Evolutionary conservation across 1,140 invertebrate species (phyloP).

Genomic region (Heterodera schachtii): DNA sequence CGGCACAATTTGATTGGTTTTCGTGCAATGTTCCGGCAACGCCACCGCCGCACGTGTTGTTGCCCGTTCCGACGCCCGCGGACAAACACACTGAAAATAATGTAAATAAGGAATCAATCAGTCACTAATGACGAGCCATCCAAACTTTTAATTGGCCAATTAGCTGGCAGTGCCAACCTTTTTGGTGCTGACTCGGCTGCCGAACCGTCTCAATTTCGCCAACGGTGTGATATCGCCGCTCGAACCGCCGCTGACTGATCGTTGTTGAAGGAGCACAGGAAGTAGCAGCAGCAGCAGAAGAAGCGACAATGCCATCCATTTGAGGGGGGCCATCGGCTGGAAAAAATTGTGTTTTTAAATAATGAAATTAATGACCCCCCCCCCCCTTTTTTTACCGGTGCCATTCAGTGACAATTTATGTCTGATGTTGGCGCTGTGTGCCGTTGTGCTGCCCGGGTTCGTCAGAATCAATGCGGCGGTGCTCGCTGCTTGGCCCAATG

Average conservation of each 20-base stretch:
- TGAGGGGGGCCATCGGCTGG: constrained; percentile 3
- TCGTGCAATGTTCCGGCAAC: background rate
- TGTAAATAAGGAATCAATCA: background rate
- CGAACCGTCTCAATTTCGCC: constrained; percentile 53
- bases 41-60: background rate
- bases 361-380: background rate
- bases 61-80: background rate
- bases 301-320: background rate
- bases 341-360: background rate
- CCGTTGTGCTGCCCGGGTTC: constrained; percentile 6
- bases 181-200: constrained; percentile 4
- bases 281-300: background rate
- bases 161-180: background rate
- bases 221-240: constrained; percentile 63
- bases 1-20: constrained; percentile 14
- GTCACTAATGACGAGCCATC: background rate
- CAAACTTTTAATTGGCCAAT: too few species aligned
- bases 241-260: constrained; percentile 48
- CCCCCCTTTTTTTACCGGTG: background rate
- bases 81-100: constrained; percentile 4
- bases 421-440: background rate
- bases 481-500: constrained; percentile 10
- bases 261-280: constrained; percentile 6
- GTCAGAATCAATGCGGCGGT: constrained; percentile 9
- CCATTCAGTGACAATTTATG: background rate